Evolutionary conservation across 2,797 vertebrate species (phyloP).

Genomic region (Gymnothorax reevesii): DNA sequence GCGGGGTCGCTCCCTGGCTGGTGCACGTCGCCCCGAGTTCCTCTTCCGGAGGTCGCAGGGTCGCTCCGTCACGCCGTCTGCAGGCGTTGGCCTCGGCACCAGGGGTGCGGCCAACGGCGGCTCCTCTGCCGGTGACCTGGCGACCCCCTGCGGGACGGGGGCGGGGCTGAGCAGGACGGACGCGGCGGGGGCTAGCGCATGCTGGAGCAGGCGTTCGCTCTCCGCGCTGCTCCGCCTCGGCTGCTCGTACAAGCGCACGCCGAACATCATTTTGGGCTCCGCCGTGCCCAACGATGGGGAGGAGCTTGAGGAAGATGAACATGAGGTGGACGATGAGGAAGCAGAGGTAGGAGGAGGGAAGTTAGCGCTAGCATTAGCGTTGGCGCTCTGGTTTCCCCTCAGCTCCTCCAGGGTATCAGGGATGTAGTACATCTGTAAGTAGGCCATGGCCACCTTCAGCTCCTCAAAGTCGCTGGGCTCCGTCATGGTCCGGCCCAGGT

Average conservation of each 20-base stretch:
- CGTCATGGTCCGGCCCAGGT: conserved; percentile 89
- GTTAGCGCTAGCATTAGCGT: conserved; percentile 53
- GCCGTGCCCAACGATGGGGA: conserved; percentile 56
- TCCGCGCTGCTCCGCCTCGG: conserved; percentile 55
- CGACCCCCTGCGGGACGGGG: conserved; percentile 54
- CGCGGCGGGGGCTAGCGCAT: conserved; percentile 69
- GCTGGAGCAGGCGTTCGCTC: conserved; percentile 67
- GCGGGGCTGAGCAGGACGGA: conserved; percentile 60
- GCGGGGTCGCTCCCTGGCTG: conserved; percentile 87
- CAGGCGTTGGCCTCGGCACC: conserved; percentile 14
- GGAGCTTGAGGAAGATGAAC: neutral
- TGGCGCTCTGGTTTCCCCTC: conserved; percentile 82
- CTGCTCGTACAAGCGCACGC: conserved; percentile 97
- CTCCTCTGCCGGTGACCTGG: conserved; percentile 69
- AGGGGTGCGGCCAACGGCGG: conserved; percentile 37
- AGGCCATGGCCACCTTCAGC: conserved; percentile 94
- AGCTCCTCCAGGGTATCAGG: conserved; percentile 94
- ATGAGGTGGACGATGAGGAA: neutral
- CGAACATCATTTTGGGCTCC: conserved; percentile 92
- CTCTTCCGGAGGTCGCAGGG: conserved; percentile 88
- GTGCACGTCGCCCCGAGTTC: conserved; percentile 74
- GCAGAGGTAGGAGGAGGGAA: conserved; percentile 79
- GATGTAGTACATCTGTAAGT: conserved; percentile 95
- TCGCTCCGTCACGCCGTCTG: conserved; percentile 64
- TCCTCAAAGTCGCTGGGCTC: conserved; percentile 92